Base-by-base conservation (phyloP, 2,113 vertebrate species). In the Siphamia tubifer region DNA sequence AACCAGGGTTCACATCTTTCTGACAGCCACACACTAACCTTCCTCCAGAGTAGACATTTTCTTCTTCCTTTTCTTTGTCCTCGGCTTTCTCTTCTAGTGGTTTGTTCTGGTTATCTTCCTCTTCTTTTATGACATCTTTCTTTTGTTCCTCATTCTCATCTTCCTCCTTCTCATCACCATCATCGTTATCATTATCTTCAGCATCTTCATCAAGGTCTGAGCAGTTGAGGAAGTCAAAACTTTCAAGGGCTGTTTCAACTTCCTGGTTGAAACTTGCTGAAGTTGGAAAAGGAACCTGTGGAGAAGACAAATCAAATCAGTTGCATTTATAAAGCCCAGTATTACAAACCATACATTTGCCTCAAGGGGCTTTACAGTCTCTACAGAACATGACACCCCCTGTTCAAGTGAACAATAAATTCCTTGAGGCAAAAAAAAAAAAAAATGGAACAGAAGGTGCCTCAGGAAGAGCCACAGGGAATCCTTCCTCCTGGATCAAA, bases 221-320 rank as follows among this genome's bases (percentile, higher is more conserved):
- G 15, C 93, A 94, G 57, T 99, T 95, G 63, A 99, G 96, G 72
- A 99, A 99, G 87, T 96, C 96, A 28, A 99, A 99, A 80, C 98
- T 99, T 85, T 96, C 98, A 8, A 99, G 92, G 0, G 96, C 98
- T 0, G 96, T 95, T 66, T 99, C 95, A 36, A 99, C 96, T 0
- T 97, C 95, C 80, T 96, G 91, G 68, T 91, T 99, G 54, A 98
- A 95, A 74, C 97, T 99, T 30, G 94, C 94, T 10, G 96, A 93
- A 73, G 96, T 96, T 11, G 93, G 93, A 71, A 94, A 96, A 55
- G 92, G 34, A 0, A 89, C 94, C 90, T 98, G 85, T 3, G 24
- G 54, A 75, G 35, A 43, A 42, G 44, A 45, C 13, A 79, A 27
- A 54, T 1, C 15, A n/a, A 39, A n/a, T n/a, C n/a, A n/a, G n/a